These are phyloP conservation scores for Bombus haemorrhoidalis DNA, from an alignment of 1,140 invertebrate species.

Conservation along the genomic window DNA sequence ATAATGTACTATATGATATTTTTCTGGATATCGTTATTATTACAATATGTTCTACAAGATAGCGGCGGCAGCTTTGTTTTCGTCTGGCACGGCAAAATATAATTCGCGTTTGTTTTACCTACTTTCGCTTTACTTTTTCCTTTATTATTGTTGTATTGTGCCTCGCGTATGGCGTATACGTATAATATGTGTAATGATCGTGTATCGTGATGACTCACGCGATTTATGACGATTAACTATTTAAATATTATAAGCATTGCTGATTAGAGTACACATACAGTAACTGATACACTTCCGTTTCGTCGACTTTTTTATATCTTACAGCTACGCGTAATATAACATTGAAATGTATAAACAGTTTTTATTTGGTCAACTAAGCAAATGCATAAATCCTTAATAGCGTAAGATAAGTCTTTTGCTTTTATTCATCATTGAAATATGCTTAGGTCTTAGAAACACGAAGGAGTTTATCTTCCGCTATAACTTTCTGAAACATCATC, in stretches of 20 bases:
- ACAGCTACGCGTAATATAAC: constrained; percentile 26
- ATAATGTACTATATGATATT: constrained; percentile 54
- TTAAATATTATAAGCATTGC: constrained; percentile 60
- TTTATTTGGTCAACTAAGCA: not conserved
- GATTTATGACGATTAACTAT: constrained; percentile 49
- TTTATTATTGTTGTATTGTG: not conserved
- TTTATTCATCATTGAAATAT: not conserved
- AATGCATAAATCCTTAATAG: not conserved
- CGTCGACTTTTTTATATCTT: constrained; percentile 5
- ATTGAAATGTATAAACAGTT: constrained; percentile 37
- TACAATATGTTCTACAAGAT: constrained; percentile 67
- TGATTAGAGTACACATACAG: constrained; percentile 55
- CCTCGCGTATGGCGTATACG: not conserved
- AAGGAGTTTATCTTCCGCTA: no score
- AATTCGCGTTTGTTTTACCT: constrained; percentile 33
- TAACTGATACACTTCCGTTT: constrained; percentile 50
- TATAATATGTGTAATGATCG: constrained; percentile 16
- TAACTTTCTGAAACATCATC: not conserved
- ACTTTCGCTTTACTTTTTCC: not conserved
- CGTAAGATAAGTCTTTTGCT: not conserved
- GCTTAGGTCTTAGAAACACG: not conserved
- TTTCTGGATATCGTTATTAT: constrained; percentile 61
- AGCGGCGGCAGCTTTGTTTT: constrained; percentile 73
- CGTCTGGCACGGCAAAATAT: constrained; percentile 76
- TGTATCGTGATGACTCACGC: not conserved